A percentile compares a stretch with the other conserved stretches of the same genome.
Conservation (phyloP, 30 jellyfish, hydroid and myxozoan genomes). For the Mastigias papua region DNA sequence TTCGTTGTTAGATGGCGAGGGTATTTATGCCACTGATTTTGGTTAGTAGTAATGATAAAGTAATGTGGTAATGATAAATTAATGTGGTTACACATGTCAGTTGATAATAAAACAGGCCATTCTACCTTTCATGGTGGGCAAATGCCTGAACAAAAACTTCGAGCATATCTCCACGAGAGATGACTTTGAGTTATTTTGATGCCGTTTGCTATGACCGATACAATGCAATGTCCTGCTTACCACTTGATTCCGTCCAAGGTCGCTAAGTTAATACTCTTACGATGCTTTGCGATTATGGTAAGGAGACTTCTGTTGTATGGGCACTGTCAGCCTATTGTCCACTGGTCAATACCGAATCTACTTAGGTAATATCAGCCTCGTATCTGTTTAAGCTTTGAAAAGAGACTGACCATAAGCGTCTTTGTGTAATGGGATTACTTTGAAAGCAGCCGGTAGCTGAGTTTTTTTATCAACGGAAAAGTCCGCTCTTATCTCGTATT, state of each 20-base stretch:
- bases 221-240: neutral
- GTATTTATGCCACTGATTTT: too few relatives aligned
- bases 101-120: too few relatives aligned
- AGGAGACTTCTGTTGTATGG: neutral
- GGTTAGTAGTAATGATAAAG: too few relatives aligned
- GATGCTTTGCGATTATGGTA: neutral
- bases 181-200: neutral
- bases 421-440: constrained; percentile 33
- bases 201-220: neutral
- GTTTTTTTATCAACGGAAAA: neutral
- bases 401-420: constrained; percentile 68
- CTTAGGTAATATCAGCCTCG: constrained; percentile 64
- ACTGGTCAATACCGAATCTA: neutral
- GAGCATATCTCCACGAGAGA: neutral
- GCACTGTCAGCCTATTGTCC: neutral
- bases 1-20: too few relatives aligned
- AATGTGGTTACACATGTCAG: too few relatives aligned
- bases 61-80: too few relatives aligned
- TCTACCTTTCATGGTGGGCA: too few relatives aligned
- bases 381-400: constrained; percentile 50
- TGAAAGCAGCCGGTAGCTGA: constrained; percentile 10
- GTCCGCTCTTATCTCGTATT: neutral
- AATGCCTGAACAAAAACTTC: too few relatives aligned
- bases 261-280: constrained; percentile 18
- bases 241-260: neutral